phyloP scores from a whole-genome alignment of 2,113 vertebrate species.

The Probosciger aterrimus region DNA sequence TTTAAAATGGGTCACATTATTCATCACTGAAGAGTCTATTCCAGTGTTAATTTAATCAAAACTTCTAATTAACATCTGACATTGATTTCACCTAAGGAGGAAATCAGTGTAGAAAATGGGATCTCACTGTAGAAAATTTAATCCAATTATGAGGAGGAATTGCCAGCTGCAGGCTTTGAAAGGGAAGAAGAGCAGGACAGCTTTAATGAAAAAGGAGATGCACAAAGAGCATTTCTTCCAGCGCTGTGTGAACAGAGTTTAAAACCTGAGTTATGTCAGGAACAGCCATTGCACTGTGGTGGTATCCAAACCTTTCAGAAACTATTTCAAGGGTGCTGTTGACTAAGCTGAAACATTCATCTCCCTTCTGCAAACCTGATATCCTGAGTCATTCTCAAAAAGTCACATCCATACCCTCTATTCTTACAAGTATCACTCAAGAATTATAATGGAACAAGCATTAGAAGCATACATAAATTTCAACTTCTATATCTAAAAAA shows the following conservation, averaged over 20 bases:
- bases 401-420: background rate
- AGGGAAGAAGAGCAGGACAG: background rate
- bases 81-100: slow-evolving; percentile 61
- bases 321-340: background rate
- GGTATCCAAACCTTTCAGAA: background rate
- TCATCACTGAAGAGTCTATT: slow-evolving; percentile 56
- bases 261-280: background rate
- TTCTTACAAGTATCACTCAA: background rate
- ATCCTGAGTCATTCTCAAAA: background rate
- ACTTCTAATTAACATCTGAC: slow-evolving; percentile 71
- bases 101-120: slow-evolving; percentile 39
- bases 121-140: slow-evolving; percentile 4
- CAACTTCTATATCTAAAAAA: background rate
- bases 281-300: background rate
- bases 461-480: background rate
- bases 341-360: background rate
- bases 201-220: background rate
- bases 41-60: slow-evolving; percentile 67
- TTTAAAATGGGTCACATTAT: slow-evolving; percentile 71
- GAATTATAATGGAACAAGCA: background rate
- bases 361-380: background rate
- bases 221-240: background rate
- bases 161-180: slow-evolving; percentile 1
- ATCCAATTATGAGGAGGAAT: slow-evolving; percentile 18
- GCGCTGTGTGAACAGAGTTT: background rate